Percentiles rank a stretch among this genome's conserved stretches.
phyloP scores from a whole-genome alignment of 2,113 vertebrate species.

The Eclectus roratus region DNA sequence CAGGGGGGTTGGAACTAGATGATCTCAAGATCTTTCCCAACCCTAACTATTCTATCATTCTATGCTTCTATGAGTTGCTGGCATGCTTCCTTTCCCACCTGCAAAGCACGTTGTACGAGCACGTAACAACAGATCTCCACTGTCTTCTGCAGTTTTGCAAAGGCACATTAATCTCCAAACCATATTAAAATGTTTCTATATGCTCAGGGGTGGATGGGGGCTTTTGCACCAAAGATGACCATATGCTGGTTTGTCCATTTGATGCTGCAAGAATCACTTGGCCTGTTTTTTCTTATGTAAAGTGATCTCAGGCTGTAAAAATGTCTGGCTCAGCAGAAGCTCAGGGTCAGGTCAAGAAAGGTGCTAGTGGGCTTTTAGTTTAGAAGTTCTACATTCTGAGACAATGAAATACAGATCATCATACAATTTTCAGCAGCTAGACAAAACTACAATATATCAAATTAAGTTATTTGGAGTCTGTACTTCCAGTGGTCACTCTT shows the following conservation, averaged over 20 bases:
- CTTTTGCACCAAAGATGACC: background rate
- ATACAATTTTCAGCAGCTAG: background rate
- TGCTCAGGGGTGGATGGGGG: background rate
- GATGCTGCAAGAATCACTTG: background rate
- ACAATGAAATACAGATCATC: background rate
- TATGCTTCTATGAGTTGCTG: background rate
- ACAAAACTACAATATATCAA: background rate
- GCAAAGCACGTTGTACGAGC: fast-evolving
- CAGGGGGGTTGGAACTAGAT: too few species aligned
- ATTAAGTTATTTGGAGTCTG: background rate
- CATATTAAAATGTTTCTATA: fast-evolving
- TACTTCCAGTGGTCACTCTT: background rate
- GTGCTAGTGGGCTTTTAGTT: background rate
- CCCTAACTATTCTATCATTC: too few species aligned
- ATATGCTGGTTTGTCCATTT: background rate
- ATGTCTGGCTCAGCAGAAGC: background rate
- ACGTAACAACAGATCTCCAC: background rate
- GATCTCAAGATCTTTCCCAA: too few species aligned
- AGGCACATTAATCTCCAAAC: background rate
- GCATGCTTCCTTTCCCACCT: background rate
- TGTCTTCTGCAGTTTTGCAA: background rate
- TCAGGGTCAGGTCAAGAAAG: background rate
- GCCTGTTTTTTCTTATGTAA: background rate
- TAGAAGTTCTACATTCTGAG: background rate
- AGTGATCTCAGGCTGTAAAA: background rate